Evolutionary conservation across 1,140 invertebrate genomes (phyloP).

Genomic region (Nebria ingens): DNA sequence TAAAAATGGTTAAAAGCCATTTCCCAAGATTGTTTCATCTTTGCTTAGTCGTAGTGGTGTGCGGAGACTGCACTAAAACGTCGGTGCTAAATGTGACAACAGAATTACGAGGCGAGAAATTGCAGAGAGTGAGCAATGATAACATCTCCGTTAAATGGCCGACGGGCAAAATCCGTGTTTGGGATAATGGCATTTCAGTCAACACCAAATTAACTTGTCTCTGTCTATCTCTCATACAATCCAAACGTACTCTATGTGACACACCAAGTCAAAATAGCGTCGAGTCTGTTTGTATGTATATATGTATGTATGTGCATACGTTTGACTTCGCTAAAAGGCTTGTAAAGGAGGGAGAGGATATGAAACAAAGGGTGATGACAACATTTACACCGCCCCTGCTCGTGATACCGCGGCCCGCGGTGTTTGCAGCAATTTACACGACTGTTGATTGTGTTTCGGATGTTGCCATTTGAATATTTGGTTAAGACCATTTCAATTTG

Average conservation of each 20-base stretch:
- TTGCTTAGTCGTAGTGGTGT: too few species aligned
- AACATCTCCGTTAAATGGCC: constrained; percentile 26
- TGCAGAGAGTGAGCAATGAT: constrained; percentile 27
- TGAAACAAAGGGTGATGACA: constrained; percentile 3
- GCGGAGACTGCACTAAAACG: too few species aligned
- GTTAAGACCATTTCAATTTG: constrained; percentile 5
- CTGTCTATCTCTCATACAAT: not conserved
- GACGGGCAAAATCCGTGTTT: constrained; percentile 19
- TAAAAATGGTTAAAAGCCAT: too few species aligned
- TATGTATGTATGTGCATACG: not conserved
- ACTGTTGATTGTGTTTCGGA: not conserved
- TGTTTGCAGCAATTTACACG: not conserved
- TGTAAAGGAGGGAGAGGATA: not conserved
- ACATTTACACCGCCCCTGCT: not conserved
- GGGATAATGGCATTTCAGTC: constrained; percentile 21
- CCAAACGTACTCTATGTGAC: not conserved
- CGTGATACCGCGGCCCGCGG: not conserved
- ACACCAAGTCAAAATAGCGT: not conserved
- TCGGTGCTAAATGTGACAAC: constrained; percentile 18
- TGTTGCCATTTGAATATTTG: constrained; percentile 10
- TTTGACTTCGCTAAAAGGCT: too few species aligned
- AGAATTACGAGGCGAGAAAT: constrained; percentile 25
- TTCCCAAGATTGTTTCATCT: too few species aligned
- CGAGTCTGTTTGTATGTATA: not conserved
- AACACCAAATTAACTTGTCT: constrained; percentile 19